Conservation (phyloP, 2,113 vertebrate genomes). For the Campylorhamphus procurvoides region DNA sequence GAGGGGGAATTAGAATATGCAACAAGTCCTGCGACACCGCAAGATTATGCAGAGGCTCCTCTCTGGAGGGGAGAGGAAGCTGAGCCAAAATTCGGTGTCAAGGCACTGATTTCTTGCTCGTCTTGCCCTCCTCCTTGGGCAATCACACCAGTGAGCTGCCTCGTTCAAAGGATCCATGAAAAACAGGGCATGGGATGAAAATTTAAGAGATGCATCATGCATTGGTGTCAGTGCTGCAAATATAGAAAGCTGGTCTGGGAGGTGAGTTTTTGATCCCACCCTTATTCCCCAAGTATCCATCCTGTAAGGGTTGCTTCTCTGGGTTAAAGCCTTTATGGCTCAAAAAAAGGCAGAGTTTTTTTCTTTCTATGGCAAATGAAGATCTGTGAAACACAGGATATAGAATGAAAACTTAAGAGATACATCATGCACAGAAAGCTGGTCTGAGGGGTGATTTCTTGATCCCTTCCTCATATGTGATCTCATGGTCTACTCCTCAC, state of each 20-base stretch:
- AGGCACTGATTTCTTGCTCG: neutral
- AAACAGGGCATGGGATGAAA: neutral
- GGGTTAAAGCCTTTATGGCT: neutral
- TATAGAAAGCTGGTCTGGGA: neutral
- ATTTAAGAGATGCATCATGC: neutral
- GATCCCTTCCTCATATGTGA: neutral
- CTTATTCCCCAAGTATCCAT: neutral
- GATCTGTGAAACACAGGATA: neutral
- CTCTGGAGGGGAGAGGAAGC: neutral
- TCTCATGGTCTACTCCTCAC: neutral
- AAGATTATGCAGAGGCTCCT: neutral
- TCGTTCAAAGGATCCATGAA: neutral
- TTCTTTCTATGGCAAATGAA: too few relatives aligned
- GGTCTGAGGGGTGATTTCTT: neutral
- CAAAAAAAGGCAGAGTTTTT: neutral
- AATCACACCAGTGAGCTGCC: neutral
- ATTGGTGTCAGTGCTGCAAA: neutral
- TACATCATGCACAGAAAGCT: neutral
- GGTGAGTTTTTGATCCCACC: neutral
- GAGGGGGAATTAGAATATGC: constrained; percentile 56
- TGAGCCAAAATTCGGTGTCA: neutral
- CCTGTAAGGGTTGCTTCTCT: neutral
- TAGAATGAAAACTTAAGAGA: neutral
- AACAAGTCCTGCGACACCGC: neutral
- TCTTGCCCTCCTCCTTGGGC: neutral